Conservation (phyloP, 2,113 vertebrate species). For the Stictonetta naevosa region DNA sequence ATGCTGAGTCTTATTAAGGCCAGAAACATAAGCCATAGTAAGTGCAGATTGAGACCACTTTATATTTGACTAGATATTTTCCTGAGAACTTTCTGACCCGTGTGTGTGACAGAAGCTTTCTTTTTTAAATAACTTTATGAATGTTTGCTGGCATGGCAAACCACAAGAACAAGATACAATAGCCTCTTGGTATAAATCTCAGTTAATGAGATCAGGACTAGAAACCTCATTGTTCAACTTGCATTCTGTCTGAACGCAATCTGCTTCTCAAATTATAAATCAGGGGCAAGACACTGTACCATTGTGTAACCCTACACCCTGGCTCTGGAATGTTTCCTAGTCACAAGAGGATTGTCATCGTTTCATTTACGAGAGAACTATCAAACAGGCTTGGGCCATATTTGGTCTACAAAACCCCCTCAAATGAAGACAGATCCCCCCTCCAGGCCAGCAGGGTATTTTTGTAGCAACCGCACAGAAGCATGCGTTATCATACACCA, state of each 20-base stretch:
- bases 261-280: conserved; percentile 74
- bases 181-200: conserved; percentile 71
- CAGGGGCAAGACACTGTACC: conserved; percentile 69
- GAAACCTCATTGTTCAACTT: conserved; percentile 67
- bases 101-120: conserved; percentile 56
- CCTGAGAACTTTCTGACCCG: conserved; percentile 65
- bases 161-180: conserved; percentile 64
- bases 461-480: background rate
- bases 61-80: conserved; percentile 14
- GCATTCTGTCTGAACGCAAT: conserved; percentile 67
- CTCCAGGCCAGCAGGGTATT: background rate
- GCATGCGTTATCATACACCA: background rate
- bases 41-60: conserved; percentile 15
- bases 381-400: conserved; percentile 46
- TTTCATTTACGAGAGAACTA: conserved; percentile 49
- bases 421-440: background rate
- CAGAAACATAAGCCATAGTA: background rate
- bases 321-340: conserved; percentile 68
- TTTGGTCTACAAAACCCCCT: conserved; percentile 3
- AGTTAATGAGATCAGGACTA: conserved; percentile 69
- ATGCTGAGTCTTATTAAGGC: conserved; percentile 6
- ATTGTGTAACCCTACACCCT: conserved; percentile 65
- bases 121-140: conserved; percentile 61
- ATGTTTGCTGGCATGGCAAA: conserved; percentile 64
- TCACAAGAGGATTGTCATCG: conserved; percentile 70